Base-by-base conservation (phyloP, 2,888 invertebrate species). In the Mimachlamys varia region DNA sequence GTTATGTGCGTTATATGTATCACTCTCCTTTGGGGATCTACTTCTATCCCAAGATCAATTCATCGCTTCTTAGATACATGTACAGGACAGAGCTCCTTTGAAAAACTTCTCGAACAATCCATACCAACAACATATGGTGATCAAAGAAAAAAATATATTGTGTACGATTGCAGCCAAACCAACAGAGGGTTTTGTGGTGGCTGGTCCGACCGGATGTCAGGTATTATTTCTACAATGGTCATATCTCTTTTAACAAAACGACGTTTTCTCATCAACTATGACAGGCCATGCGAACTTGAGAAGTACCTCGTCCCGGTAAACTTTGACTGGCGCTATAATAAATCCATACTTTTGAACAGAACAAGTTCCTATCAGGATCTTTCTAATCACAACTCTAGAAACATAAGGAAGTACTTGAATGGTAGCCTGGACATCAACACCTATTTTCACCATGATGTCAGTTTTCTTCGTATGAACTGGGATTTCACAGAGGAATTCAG, bases 401-500 rank as follows among this genome's bases (percentile, higher is more conserved):
- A n/a, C 5, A 7, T 76, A 4, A n/a, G 62, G 10, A 3, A n/a
- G n/a, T 76, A 76, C 27, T 27, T 76, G 62, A 4, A 4, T 76
- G 62, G 62, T 5, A 76, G 7, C 7, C 10, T n/a, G 13, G 62
- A 76, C 17, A 27, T 76, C 62, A 76, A n/a, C 62, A 10, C 62
- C 0, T 76, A 76, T n/a, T 76, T 76, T 27, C 3, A 76, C n/a
- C 62, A 76, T 27, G 62, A 76, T 27, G 62, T 76, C 62, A 27
- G 17, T 17, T 76, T 76, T 76, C 7, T 76, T 7, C 62, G 27
- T 10, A 76, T 76, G 7, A 76, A 76, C 27, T 76, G 62, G 62
- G 62, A 76, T 76, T 76, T 76, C 13, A 76, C 62, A 27, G 62
- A 76, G 27, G 62, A 76, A 76, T 76, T 76, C 27, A 76, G 62